A percentile compares a stretch with the other conserved stretches of the same genome.
These are phyloP conservation scores for Menura novaehollandiae DNA, from an alignment of 2,113 vertebrate species.

Conservation along the genomic window DNA sequence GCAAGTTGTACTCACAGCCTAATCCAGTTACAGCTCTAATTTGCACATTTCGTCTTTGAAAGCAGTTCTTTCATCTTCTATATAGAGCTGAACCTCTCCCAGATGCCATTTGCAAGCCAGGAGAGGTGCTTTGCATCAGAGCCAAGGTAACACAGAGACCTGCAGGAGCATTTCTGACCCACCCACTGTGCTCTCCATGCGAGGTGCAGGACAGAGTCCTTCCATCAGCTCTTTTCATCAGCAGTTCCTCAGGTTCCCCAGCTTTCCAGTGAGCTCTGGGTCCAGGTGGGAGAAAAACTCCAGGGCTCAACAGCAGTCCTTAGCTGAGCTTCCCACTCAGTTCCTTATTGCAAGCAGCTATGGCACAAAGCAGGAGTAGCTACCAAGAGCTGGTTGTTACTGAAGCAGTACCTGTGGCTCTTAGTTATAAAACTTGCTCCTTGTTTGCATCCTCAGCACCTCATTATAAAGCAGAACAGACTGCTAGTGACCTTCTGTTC, in stretches of 20 bases:
- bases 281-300: neutral
- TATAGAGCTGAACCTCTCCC: neutral
- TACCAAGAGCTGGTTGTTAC: neutral
- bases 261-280: neutral
- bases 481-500: neutral
- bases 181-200: rapidly evolving
- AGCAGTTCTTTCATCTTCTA: neutral
- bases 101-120: neutral
- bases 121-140: neutral
- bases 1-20: neutral
- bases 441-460: neutral
- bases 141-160: neutral
- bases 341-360: neutral
- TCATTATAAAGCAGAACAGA: neutral
- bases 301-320: neutral
- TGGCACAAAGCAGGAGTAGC: neutral
- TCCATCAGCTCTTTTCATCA: neutral
- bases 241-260: neutral
- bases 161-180: neutral
- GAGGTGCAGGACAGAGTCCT: neutral
- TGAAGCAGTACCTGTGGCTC: neutral
- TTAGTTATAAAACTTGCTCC: neutral
- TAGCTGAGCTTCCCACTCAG: neutral
- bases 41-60: neutral
- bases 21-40: slow-evolving; percentile 8